Evolutionary conservation across 2,888 invertebrate species (phyloP).

Genomic region (Cephus sareptanus): DNA sequence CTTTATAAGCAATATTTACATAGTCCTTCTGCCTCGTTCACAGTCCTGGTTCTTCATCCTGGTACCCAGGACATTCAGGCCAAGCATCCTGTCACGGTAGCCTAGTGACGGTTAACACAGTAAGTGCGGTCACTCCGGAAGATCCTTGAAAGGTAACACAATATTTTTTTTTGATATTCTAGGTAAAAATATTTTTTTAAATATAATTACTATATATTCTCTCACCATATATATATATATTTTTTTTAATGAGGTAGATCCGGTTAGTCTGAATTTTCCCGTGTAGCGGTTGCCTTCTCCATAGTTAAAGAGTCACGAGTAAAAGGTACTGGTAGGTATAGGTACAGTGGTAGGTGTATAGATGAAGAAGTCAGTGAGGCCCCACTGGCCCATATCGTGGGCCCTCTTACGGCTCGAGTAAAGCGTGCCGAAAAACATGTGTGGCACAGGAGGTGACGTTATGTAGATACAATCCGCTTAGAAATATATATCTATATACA

Average conservation of each 20-base stretch:
- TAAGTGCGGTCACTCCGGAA: background rate
- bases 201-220: background rate
- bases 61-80: background rate
- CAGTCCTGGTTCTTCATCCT: background rate
- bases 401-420: conserved; percentile 13
- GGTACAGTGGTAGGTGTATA: background rate
- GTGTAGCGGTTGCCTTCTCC: background rate
- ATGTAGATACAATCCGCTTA: background rate
- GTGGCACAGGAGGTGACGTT: conserved; percentile 29
- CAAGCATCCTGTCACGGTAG: background rate
- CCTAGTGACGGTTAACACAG: background rate
- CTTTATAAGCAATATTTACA: conserved; percentile 1
- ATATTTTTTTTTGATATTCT: background rate
- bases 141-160: background rate
- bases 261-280: background rate
- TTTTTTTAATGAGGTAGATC: background rate
- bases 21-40: background rate
- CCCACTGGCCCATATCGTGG: background rate
- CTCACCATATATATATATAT: background rate
- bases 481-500: background rate
- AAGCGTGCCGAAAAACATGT: conserved; percentile 36
- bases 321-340: background rate
- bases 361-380: background rate
- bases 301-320: background rate
- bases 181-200: background rate